Base-by-base conservation (phyloP, 2,888 invertebrate genomes). In the Celastrina argiolus region DNA sequence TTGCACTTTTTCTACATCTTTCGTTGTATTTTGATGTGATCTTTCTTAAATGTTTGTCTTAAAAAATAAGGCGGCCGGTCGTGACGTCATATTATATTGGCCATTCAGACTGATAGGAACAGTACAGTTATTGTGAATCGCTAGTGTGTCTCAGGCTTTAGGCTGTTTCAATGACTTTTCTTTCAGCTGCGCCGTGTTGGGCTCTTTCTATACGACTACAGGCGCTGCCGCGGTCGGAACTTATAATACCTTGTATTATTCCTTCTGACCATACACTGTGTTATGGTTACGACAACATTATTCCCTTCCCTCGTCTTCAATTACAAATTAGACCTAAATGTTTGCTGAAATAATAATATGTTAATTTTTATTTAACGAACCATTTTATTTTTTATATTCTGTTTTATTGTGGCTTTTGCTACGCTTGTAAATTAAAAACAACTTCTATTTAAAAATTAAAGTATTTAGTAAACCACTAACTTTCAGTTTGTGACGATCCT, bases 241-340 rank as follows among this genome's bases (percentile, higher is more conserved):
- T 83, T 84, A 83, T 86, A 88, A 88, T 88, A 87, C 88, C 65
- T 66, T 71, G 87, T 89, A 87, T 89, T 89, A 88, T 81, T 74
- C 78, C 79, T 87, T 87, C 88, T 83, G 88, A 88, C 88, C 83
- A 76, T 69, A 67, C 69, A 67, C 63, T 71, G 69, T 73, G 74
- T 76, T 80, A 83, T 84, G 83, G 83, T 88, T 84, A 82, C 81
- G 78, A 81, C 77, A 80, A 83, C 83, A 81, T 81, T 65, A 42
- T 28, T 2, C 28, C 31, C n/a, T 58, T 18, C 7, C 10, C 28
- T 22, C 5, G 31, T 45, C 45, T n/a, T 18, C n/a, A n/a, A n/a
- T 45, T 8, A 16, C 6, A 0, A 6, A 42, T 8, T 16, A 45
- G 12, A 18, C 5, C 41, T 41, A 16, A 7, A 6, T n/a, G 6